These are phyloP conservation scores for Drosophila mojavensis DNA, from an alignment of 1,140 invertebrate genomes.

Conservation along the genomic window DNA sequence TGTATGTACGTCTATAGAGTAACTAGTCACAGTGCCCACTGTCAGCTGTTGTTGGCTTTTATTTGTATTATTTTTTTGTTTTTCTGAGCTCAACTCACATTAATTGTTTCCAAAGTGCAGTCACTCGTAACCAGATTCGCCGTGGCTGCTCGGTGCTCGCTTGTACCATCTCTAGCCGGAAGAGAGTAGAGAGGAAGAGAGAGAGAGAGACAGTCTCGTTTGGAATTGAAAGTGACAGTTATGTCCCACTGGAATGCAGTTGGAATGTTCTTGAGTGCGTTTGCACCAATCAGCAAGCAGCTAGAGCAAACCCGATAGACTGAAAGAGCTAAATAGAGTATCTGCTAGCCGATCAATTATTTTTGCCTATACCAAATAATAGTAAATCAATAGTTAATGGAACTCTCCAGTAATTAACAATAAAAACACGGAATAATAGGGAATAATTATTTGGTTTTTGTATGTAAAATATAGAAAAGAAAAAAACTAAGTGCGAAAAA, in stretches of 20 bases:
- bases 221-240: conserved; percentile 17
- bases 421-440: not conserved
- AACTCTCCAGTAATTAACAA: no score
- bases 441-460: not conserved
- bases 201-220: not conserved
- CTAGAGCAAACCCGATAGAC: no score
- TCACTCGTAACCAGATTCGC: conserved; percentile 63
- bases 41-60: conserved; percentile 43
- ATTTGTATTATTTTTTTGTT: conserved; percentile 38
- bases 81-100: conserved; percentile 44
- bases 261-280: not conserved
- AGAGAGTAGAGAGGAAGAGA: not conserved
- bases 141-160: conserved; percentile 13
- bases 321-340: no score
- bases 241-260: not conserved
- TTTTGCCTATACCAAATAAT: no score
- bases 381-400: no score
- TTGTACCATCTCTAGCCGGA: conserved; percentile 7
- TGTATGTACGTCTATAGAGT: not conserved
- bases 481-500: not conserved
- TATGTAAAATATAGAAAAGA: no score
- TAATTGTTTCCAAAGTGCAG: conserved; percentile 70
- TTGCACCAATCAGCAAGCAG: no score
- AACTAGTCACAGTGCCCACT: conserved; percentile 28
- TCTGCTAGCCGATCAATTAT: no score